phyloP scores from a whole-genome alignment of 2,888 invertebrate species.

The Pandemis cinnamomeana region DNA sequence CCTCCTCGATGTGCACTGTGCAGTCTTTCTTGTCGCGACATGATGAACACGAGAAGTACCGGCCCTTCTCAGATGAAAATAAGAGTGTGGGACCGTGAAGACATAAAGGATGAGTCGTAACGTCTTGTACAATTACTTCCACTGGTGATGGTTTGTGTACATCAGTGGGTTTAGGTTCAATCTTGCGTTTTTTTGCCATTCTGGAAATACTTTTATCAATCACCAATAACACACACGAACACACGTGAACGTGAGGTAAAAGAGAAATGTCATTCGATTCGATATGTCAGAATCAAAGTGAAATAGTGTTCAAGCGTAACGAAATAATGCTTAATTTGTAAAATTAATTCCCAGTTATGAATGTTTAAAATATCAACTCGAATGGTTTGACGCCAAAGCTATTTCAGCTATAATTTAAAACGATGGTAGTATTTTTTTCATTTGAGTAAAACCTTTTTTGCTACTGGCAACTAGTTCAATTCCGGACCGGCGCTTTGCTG shows the following conservation, averaged over 20 bases:
- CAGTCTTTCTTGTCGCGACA: constrained; percentile 92
- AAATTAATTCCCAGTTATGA: no score
- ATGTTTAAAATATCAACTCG: neutral
- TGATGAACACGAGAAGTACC: constrained; percentile 93
- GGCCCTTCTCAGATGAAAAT: constrained; percentile 85
- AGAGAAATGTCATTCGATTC: constrained; percentile 31
- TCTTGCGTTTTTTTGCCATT: constrained; percentile 74
- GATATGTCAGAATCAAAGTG: neutral
- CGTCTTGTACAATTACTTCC: constrained; percentile 83
- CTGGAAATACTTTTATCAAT: constrained; percentile 20
- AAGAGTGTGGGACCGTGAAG: constrained; percentile 91
- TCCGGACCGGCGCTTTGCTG: constrained; percentile 24
- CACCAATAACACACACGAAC: neutral
- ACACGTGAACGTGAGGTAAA: constrained; percentile 39
- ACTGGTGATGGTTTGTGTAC: constrained; percentile 62
- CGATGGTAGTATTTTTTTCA: neutral
- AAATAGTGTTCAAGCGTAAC: neutral
- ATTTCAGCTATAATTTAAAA: constrained; percentile 6
- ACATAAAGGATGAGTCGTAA: constrained; percentile 87
- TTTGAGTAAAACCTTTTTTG: neutral
- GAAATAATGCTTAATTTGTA: neutral
- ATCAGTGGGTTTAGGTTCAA: constrained; percentile 51
- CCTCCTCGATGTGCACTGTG: constrained; percentile 86
- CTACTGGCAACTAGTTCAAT: constrained; percentile 23
- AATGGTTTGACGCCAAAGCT: neutral